Percentiles rank a stretch among this genome's conserved stretches.
These are phyloP conservation scores for Genyomyrus donnyi DNA, from an alignment of 2,113 vertebrate genomes.

Conservation along the genomic window DNA sequence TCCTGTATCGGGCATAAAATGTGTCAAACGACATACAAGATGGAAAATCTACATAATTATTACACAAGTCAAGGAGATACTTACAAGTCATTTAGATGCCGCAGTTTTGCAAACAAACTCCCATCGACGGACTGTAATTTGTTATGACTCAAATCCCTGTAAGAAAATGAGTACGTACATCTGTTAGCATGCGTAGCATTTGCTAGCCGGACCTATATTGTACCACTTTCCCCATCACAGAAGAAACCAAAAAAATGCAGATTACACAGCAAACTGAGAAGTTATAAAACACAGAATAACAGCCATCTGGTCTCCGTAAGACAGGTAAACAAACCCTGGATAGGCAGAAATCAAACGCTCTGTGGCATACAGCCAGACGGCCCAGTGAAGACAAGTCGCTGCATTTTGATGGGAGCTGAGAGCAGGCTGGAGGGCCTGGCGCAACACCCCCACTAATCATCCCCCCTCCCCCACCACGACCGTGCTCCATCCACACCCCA, in stretches of 20 bases:
- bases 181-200: background rate
- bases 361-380: slow-evolving; percentile 50
- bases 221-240: background rate
- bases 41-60: background rate
- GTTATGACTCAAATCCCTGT: slow-evolving; percentile 90
- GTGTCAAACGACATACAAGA: background rate
- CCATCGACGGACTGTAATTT: slow-evolving; percentile 74
- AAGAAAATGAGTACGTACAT: slow-evolving; percentile 34
- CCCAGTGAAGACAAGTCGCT: slow-evolving; percentile 56
- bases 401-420: slow-evolving; percentile 26
- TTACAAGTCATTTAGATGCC: slow-evolving; percentile 83
- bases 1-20: slow-evolving; percentile 58
- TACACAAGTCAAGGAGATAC: slow-evolving; percentile 39
- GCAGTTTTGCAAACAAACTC: slow-evolving; percentile 70
- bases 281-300: slow-evolving; percentile 1
- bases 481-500: slow-evolving; percentile 71
- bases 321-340: background rate
- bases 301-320: background rate
- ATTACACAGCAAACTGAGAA: slow-evolving; percentile 10
- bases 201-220: background rate
- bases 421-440: slow-evolving; percentile 64
- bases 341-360: background rate
- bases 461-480: slow-evolving; percentile 62
- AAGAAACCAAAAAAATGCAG: background rate
- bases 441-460: slow-evolving; percentile 33